Conservation (phyloP, 2,888 invertebrate genomes). For the Diarsia mendica region DNA sequence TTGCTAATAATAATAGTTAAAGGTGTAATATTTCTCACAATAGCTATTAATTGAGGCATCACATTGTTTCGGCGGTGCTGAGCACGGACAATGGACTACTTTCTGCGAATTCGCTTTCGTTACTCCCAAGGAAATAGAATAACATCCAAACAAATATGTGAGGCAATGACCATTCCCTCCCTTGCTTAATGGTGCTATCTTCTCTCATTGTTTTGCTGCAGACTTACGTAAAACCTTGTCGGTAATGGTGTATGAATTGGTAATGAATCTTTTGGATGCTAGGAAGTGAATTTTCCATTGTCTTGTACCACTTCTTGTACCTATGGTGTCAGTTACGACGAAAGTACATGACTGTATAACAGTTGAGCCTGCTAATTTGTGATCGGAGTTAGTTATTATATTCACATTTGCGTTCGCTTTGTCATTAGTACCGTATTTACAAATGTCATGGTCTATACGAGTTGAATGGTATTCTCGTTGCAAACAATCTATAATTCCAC, state of each 20-base stretch:
- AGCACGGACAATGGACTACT: slow-evolving; percentile 77
- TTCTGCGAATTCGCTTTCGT: slow-evolving; percentile 80
- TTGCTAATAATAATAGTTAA: slow-evolving; percentile 52
- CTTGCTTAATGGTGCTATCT: slow-evolving; percentile 84
- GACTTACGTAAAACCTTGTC: slow-evolving; percentile 85
- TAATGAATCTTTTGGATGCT: slow-evolving; percentile 82
- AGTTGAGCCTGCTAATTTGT: slow-evolving; percentile 45
- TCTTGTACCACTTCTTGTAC: slow-evolving; percentile 63
- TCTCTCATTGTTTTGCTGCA: slow-evolving; percentile 83
- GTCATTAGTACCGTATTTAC: slow-evolving; percentile 60
- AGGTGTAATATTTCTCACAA: slow-evolving; percentile 67
- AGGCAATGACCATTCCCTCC: slow-evolving; percentile 87
- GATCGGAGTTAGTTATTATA: slow-evolving; percentile 55
- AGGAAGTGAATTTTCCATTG: slow-evolving; percentile 84
- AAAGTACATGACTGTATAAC: slow-evolving; percentile 43
- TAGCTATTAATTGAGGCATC: slow-evolving; percentile 67
- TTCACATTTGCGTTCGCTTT: slow-evolving; percentile 57
- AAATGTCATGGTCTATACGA: slow-evolving; percentile 64
- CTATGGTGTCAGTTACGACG: slow-evolving; percentile 55
- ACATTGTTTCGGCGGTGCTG: slow-evolving; percentile 65
- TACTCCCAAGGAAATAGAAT: slow-evolving; percentile 80
- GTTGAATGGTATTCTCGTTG: slow-evolving; percentile 54
- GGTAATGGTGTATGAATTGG: slow-evolving; percentile 86
- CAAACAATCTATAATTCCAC: slow-evolving; percentile 39
- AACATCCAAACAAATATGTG: slow-evolving; percentile 83